Conservation (phyloP, 1,140 invertebrate species). For the Dendrolimus kikuchii region DNA sequence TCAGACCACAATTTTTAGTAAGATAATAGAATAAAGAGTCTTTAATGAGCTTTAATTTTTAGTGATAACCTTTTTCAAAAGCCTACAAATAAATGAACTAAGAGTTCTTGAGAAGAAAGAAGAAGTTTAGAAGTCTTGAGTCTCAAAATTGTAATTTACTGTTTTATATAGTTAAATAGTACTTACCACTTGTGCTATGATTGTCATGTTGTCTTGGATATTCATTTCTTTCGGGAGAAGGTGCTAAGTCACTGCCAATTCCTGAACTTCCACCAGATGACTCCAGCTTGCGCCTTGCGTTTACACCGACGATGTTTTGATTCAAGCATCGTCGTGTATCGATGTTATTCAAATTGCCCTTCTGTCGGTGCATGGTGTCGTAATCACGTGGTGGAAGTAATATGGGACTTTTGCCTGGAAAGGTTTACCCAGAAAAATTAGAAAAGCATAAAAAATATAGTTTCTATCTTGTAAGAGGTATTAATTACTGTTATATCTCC, state of each 20-base stretch:
- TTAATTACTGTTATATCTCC: no score
- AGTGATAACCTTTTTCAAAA: no score
- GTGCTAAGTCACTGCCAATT: constrained; percentile 91
- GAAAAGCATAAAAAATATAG: background rate
- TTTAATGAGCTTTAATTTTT: no score
- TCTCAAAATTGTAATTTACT: background rate
- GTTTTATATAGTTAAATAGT: constrained; percentile 2
- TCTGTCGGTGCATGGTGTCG: constrained; percentile 88
- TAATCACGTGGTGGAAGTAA: constrained; percentile 95
- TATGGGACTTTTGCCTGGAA: constrained; percentile 79
- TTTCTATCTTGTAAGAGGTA: no score
- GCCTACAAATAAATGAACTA: no score
- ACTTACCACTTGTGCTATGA: constrained; percentile 62
- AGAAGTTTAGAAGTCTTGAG: no score
- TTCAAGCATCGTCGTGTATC: constrained; percentile 83
- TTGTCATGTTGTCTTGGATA: constrained; percentile 55
- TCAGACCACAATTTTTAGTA: no score
- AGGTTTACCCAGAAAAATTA: background rate
- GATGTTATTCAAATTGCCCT: constrained; percentile 87
- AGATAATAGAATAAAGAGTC: no score
- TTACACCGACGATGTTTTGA: constrained; percentile 79
- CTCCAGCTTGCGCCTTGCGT: constrained; percentile 71
- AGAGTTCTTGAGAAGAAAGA: no score
- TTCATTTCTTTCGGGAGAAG: constrained; percentile 78
- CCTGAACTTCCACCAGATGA: constrained; percentile 80